Evolutionary conservation across 2,888 invertebrate genomes (phyloP).

Genomic region (Stegana nigrithorax): DNA sequence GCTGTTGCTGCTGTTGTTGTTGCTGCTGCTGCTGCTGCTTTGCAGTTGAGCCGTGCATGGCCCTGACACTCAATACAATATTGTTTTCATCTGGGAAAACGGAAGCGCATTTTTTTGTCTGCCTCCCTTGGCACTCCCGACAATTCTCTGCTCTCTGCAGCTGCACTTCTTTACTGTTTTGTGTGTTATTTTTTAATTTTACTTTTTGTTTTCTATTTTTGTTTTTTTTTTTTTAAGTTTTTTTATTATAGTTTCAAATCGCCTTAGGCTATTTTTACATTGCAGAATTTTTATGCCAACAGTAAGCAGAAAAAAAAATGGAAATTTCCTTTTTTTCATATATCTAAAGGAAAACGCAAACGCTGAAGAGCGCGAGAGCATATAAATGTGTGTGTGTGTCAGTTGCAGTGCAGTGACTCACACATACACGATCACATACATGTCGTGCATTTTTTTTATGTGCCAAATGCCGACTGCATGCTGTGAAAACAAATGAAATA

Average conservation of each 20-base stretch:
- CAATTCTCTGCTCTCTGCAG: no score
- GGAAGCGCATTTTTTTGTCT: neutral
- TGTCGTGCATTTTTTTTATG: conserved; percentile 3
- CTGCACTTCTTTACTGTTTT: neutral
- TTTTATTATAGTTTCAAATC: neutral
- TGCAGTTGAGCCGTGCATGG: no score
- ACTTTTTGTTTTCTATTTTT: neutral
- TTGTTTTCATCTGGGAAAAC: neutral
- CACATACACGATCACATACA: neutral
- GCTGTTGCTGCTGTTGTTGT: neutral
- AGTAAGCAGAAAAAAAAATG: neutral
- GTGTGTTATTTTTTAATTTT: neutral
- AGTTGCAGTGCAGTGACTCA: no score
- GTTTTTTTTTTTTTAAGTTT: neutral
- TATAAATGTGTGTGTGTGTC: neutral
- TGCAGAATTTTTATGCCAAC: conserved; percentile 5
- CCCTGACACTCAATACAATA: conserved; percentile 13
- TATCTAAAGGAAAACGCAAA: no score
- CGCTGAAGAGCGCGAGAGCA: neutral
- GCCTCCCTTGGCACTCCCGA: neutral
- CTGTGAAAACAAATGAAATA: conserved; percentile 17
- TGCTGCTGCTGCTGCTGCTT: neutral
- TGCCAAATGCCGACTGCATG: no score
- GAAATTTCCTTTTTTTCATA: no score
- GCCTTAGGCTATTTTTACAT: conserved; percentile 9